These are phyloP conservation scores for Hyppa rectilinea DNA, from an alignment of 2,888 invertebrate genomes.

Conservation along the genomic window DNA sequence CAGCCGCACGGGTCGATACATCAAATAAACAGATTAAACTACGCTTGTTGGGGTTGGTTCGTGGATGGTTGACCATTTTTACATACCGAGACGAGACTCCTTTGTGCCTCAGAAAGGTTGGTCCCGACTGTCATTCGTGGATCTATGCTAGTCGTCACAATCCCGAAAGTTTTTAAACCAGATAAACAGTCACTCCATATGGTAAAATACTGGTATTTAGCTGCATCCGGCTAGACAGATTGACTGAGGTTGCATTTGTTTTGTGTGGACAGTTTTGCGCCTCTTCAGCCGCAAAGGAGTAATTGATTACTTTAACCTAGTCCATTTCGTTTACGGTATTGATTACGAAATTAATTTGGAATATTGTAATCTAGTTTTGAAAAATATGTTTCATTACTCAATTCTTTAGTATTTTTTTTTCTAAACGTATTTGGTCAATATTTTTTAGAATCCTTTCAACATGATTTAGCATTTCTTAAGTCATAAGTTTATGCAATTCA, in stretches of 20 bases:
- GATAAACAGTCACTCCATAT: too few species aligned
- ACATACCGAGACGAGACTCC: too few species aligned
- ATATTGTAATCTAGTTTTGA: neutral
- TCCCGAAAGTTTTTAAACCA: too few species aligned
- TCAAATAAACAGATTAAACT: too few species aligned
- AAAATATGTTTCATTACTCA: neutral
- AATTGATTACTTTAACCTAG: constrained; percentile 15
- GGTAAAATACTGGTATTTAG: too few species aligned
- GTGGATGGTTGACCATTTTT: too few species aligned
- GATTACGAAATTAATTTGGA: constrained; percentile 20
- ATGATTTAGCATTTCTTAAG: constrained; percentile 21
- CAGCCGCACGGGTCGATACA: too few species aligned
- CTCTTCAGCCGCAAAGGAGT: neutral
- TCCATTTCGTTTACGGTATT: neutral
- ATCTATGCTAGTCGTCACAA: too few species aligned
- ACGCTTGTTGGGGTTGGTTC: too few species aligned
- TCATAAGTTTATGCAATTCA: constrained; percentile 18
- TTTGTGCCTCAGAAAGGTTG: too few species aligned
- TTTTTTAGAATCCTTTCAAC: constrained; percentile 27
- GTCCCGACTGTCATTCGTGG: too few species aligned
- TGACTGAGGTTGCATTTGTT: constrained; percentile 32
- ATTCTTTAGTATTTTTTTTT: neutral
- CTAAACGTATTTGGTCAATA: neutral
- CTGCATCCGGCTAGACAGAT: too few species aligned
- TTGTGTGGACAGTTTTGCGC: constrained; percentile 2